Conservation (phyloP, 2,888 invertebrate genomes). For the Ichneumon xanthorius region DNA sequence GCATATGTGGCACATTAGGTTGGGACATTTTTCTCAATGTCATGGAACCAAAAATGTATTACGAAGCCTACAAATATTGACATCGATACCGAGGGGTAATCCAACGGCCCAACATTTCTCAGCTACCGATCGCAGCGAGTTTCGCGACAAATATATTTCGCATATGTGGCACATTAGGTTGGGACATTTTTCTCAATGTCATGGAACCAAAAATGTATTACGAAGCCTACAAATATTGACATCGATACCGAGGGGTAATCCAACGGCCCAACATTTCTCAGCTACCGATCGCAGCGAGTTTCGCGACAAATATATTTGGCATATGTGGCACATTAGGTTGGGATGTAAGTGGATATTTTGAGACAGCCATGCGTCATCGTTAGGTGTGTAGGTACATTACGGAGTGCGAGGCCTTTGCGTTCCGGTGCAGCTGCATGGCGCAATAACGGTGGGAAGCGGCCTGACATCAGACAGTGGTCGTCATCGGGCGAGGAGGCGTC, state of each 20-base stretch:
- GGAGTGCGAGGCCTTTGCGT: conserved; percentile 31
- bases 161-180: too few species aligned
- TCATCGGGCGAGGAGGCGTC: conserved; percentile 33
- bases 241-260: not conserved
- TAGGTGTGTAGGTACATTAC: conserved; percentile 51
- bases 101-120: too few species aligned
- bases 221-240: not conserved
- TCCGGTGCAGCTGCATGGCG: conserved; percentile 53
- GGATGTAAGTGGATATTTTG: conserved; percentile 39
- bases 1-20: too few species aligned
- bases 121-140: too few species aligned
- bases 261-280: not conserved
- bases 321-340: conserved; percentile 37
- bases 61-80: too few species aligned
- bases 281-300: not conserved
- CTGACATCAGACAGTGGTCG: conserved; percentile 36
- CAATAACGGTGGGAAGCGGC: conserved; percentile 45
- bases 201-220: not conserved
- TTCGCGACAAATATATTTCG: too few species aligned
- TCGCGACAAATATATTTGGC: conserved; percentile 51
- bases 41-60: too few species aligned
- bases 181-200: not conserved
- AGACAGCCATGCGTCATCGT: conserved; percentile 53
- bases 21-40: too few species aligned
- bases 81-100: too few species aligned